Conservation (phyloP, 2,113 vertebrate species). For the Channa argus region DNA sequence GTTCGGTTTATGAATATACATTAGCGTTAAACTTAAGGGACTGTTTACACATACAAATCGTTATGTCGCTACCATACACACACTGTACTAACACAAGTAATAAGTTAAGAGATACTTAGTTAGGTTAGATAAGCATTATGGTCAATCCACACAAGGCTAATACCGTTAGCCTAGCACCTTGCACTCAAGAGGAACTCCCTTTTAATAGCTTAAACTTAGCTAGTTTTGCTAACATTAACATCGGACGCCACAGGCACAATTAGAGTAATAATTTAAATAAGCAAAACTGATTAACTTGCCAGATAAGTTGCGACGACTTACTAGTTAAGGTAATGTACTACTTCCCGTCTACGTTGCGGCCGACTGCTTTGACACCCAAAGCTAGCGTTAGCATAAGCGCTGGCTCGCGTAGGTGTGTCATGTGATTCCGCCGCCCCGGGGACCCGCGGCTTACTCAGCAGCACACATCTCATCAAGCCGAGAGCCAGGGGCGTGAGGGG, state of each 20-base stretch:
- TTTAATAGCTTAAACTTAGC: slow-evolving; percentile 52
- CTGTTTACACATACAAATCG: no score
- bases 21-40: no score
- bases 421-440: slow-evolving; percentile 53
- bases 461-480: slow-evolving; percentile 1
- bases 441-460: slow-evolving; percentile 15
- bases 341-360: slow-evolving; percentile 34
- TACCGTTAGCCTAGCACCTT: slow-evolving; percentile 51
- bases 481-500: no score
- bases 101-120: no score
- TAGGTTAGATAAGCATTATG: slow-evolving; percentile 38
- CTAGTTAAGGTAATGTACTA: background rate
- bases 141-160: slow-evolving; percentile 51
- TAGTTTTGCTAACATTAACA: slow-evolving; percentile 13
- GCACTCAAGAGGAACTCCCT: slow-evolving; percentile 44
- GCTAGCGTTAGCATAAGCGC: slow-evolving; percentile 61
- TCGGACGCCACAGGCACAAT: background rate
- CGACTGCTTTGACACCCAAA: slow-evolving; percentile 49
- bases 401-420: slow-evolving; percentile 53
- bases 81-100: no score
- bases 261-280: background rate
- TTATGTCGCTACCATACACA: no score
- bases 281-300: slow-evolving; percentile 30
- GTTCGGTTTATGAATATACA: background rate
- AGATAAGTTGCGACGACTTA: background rate